A percentile compares a stretch with the other conserved stretches of the same genome.
Conservation (phyloP, 2,113 vertebrate genomes). For the Malurus melanocephalus region DNA sequence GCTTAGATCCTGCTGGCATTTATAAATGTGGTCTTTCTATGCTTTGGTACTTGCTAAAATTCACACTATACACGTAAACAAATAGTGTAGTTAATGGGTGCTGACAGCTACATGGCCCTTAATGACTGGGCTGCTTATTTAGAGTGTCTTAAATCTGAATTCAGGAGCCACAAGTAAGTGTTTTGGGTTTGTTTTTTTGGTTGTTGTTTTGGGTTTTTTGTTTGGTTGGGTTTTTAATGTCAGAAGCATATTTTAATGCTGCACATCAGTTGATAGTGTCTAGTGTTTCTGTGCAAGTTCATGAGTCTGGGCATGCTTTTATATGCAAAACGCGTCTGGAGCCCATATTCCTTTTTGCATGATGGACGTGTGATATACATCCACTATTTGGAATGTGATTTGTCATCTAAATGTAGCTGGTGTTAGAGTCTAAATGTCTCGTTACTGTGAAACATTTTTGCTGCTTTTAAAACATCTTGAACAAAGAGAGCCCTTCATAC, state of each 20-base stretch:
- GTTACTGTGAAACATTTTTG: conserved; percentile 56
- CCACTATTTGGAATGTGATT: conserved; percentile 61
- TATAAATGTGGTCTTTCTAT: neutral
- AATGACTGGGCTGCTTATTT: neutral
- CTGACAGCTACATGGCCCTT: neutral
- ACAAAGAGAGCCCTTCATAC: conserved; percentile 42
- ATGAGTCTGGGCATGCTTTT: conserved; percentile 51
- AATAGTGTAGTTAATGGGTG: neutral
- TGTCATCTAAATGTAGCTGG: conserved; percentile 61
- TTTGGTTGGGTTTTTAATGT: neutral
- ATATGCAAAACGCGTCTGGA: conserved; percentile 59
- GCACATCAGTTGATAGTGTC: neutral
- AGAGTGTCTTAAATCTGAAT: neutral
- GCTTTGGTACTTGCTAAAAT: neutral
- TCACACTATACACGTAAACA: neutral
- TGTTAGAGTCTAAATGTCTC: conserved; percentile 52
- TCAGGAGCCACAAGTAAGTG: neutral
- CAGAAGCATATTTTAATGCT: neutral
- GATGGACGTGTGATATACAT: conserved; percentile 58
- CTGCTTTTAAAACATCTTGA: conserved; percentile 52
- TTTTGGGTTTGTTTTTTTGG: neutral
- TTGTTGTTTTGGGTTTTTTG: neutral
- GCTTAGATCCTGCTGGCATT: neutral
- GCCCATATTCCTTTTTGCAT: conserved; percentile 41
- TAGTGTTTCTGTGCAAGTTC: conserved; percentile 49